These are phyloP conservation scores for Neomorphus geoffroyi DNA, from an alignment of 2,797 vertebrate species.

Conservation along the genomic window DNA sequence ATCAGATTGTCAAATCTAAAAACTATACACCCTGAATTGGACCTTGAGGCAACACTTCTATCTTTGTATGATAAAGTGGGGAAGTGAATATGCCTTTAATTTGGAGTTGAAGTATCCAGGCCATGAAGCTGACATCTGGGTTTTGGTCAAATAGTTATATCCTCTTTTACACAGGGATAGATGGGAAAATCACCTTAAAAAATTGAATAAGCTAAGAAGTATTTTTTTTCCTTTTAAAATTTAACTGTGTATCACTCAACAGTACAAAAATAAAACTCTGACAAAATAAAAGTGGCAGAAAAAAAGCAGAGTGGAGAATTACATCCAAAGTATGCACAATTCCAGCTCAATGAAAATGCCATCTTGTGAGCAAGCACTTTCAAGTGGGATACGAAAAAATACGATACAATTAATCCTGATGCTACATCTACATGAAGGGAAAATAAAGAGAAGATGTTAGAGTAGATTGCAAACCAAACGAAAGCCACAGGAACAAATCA, in stretches of 20 bases:
- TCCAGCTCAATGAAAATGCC: not conserved
- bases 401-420: not conserved
- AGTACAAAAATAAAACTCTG: not conserved
- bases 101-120: not conserved
- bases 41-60: not conserved
- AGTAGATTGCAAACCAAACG: not conserved
- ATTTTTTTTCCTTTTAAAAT: not conserved
- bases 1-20: not conserved
- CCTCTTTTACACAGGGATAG: not conserved
- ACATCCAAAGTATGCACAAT: not conserved
- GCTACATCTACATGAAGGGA: not conserved
- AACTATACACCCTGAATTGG: slow-evolving; percentile 1
- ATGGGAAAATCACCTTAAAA: not conserved
- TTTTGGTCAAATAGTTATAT: not conserved
- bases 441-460: not conserved
- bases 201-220: not conserved
- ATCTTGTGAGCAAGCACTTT: not conserved
- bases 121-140: not conserved
- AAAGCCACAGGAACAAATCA: not conserved
- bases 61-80: not conserved
- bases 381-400: not conserved
- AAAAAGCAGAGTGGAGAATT: not conserved
- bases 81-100: not conserved
- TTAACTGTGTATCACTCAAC: not conserved
- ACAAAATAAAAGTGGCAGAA: not conserved